These are phyloP conservation scores for Platysteira castanea DNA, from an alignment of 2,113 vertebrate genomes.

Conservation along the genomic window DNA sequence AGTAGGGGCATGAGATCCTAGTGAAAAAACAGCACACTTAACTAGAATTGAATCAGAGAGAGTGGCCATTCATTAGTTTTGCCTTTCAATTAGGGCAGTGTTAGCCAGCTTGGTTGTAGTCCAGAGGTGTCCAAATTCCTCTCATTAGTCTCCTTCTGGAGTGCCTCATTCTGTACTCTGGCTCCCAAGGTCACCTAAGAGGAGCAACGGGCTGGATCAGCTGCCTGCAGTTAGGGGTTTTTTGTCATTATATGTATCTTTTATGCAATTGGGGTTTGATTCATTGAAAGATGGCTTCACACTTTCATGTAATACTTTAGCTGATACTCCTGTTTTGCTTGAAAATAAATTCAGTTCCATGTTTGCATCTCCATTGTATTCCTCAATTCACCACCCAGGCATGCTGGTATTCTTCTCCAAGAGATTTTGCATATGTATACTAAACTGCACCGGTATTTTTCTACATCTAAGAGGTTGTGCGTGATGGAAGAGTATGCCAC, in stretches of 20 bases:
- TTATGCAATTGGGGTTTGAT: not conserved
- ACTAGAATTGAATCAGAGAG: not conserved
- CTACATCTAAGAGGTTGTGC: not conserved
- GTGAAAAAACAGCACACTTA: not conserved
- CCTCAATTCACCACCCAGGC: not conserved
- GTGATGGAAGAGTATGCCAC: not conserved
- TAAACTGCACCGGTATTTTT: not conserved
- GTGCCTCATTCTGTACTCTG: not conserved
- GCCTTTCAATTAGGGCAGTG: not conserved
- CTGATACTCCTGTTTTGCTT: not conserved
- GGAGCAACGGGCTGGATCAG: not conserved
- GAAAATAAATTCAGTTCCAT: conserved; percentile 16
- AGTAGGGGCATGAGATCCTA: not conserved
- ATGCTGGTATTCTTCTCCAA: not conserved
- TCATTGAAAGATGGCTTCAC: not conserved
- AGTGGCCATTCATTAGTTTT: not conserved
- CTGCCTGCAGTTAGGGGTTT: not conserved
- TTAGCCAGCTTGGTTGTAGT: not conserved
- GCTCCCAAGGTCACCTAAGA: not conserved
- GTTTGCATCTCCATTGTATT: not conserved
- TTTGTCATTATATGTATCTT: not conserved
- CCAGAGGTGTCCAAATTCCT: not conserved
- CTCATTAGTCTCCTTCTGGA: not conserved
- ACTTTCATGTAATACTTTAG: not conserved
- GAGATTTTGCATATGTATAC: not conserved